phyloP scores from a whole-genome alignment of 2,113 vertebrate species.

The Engraulis encrasicolus region DNA sequence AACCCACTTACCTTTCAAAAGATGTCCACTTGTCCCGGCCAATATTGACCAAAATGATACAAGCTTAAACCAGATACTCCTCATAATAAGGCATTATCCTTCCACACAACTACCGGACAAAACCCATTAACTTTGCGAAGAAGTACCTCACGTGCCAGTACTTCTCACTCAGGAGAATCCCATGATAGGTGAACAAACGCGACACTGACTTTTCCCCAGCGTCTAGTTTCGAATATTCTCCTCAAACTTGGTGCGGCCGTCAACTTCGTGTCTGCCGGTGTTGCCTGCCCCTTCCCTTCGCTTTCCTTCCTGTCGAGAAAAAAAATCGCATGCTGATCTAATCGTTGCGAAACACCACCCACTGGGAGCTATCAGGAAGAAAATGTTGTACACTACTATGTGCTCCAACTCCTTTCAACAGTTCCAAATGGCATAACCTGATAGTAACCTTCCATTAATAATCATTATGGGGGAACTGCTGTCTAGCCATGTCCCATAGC shows the following conservation, averaged over 20 bases:
- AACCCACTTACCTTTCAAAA: constrained; percentile 63
- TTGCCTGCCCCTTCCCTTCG: background rate
- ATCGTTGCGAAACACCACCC: background rate
- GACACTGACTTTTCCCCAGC: background rate
- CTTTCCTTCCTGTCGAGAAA: background rate
- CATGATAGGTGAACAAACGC: background rate
- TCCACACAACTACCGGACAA: background rate
- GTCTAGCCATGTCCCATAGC: too few relatives aligned
- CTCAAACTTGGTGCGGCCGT: background rate
- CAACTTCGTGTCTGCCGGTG: background rate
- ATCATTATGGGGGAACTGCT: too few relatives aligned
- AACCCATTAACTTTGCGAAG: background rate
- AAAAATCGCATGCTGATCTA: background rate
- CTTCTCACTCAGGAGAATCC: background rate
- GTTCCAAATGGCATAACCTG: too few relatives aligned
- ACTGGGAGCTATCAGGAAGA: too few relatives aligned
- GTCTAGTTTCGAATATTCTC: background rate
- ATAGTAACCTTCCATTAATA: too few relatives aligned
- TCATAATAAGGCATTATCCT: constrained; percentile 14
- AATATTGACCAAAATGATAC: constrained; percentile 48
- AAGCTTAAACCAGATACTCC: constrained; percentile 38
- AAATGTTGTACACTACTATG: too few relatives aligned
- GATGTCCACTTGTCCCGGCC: constrained; percentile 42
- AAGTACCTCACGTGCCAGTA: background rate
- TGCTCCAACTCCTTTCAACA: too few relatives aligned